Conservation (phyloP, 2,888 invertebrate genomes). For the Plusia festucae region DNA sequence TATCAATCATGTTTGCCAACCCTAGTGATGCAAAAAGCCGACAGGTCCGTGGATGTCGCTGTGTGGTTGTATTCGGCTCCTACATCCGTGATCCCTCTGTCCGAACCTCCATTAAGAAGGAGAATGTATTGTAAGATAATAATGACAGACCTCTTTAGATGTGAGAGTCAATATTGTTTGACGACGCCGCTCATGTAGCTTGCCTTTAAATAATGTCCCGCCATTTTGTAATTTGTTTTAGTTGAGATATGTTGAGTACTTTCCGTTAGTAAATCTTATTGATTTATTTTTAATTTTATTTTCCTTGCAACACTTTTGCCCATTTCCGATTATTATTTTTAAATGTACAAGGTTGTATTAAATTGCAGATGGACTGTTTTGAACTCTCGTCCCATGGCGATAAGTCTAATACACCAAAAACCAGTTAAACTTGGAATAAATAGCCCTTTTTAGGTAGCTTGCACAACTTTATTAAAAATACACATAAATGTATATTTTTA, state of each 20-base stretch:
- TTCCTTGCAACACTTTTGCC: not conserved
- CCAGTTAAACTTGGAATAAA: not conserved
- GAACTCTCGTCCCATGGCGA: not conserved
- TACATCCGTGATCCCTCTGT: constrained; percentile 67
- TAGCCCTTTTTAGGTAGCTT: not conserved
- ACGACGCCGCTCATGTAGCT: constrained; percentile 42
- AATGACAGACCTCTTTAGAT: constrained; percentile 50
- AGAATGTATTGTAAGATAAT: constrained; percentile 56
- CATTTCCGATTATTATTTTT: too few relatives aligned
- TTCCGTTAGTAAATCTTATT: not conserved
- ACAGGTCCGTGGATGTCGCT: constrained; percentile 59
- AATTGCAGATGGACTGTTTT: too few relatives aligned
- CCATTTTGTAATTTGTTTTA: constrained; percentile 14
- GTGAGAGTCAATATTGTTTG: constrained; percentile 54
- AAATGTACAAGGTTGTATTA: too few relatives aligned
- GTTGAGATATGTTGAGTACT: constrained; percentile 1
- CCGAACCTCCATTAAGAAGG: constrained; percentile 54
- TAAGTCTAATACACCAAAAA: not conserved
- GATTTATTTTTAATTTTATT: not conserved
- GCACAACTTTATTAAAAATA: not conserved
- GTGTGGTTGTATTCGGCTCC: constrained; percentile 38
- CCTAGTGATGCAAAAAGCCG: constrained; percentile 67
- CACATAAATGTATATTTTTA: not conserved
- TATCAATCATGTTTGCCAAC: constrained; percentile 49
- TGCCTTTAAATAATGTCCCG: constrained; percentile 46